Percentiles rank a stretch among this genome's conserved stretches.
These are phyloP conservation scores for Synanceia verrucosa DNA, from an alignment of 2,797 vertebrate species.

Conservation along the genomic window DNA sequence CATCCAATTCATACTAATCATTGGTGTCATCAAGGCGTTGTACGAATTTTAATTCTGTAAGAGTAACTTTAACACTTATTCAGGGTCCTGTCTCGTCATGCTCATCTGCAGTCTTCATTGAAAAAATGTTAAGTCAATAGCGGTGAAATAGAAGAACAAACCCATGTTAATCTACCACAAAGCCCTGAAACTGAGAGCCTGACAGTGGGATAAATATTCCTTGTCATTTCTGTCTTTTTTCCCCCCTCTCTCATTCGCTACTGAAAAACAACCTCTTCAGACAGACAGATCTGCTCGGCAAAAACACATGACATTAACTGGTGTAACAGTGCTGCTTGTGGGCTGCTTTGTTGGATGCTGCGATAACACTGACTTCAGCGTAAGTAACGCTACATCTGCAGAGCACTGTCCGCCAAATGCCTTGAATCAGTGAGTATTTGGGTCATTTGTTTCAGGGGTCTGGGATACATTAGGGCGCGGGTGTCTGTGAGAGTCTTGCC, in stretches of 20 bases:
- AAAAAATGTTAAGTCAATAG: conserved; percentile 17
- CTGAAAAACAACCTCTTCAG: conserved; percentile 18
- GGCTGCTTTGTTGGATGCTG: conserved; percentile 45
- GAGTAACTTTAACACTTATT: not conserved
- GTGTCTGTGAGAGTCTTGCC: conserved; percentile 71
- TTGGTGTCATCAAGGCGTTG: not conserved
- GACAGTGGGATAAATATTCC: conserved; percentile 29
- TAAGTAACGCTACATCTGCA: conserved; percentile 59
- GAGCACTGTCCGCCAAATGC: conserved; percentile 50
- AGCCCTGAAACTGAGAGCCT: conserved; percentile 4
- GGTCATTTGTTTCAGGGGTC: conserved; percentile 75
- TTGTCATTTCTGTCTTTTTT: not conserved
- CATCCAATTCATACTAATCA: conserved; percentile 1
- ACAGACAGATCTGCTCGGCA: conserved; percentile 25
- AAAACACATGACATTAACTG: conserved; percentile 32
- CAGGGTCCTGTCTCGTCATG: not conserved
- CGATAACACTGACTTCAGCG: conserved; percentile 51
- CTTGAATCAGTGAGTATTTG: conserved; percentile 73
- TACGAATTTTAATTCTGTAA: not conserved
- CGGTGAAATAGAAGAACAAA: conserved; percentile 11
- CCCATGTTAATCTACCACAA: conserved; percentile 13
- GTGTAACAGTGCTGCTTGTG: conserved; percentile 35
- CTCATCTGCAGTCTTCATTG: not conserved
- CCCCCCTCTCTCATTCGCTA: not conserved
- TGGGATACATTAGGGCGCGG: conserved; percentile 73